Percentiles rank a stretch among this genome's conserved stretches.
Evolutionary conservation across 2,888 invertebrate species (phyloP).

Genomic region (Halictus ligatus): DNA sequence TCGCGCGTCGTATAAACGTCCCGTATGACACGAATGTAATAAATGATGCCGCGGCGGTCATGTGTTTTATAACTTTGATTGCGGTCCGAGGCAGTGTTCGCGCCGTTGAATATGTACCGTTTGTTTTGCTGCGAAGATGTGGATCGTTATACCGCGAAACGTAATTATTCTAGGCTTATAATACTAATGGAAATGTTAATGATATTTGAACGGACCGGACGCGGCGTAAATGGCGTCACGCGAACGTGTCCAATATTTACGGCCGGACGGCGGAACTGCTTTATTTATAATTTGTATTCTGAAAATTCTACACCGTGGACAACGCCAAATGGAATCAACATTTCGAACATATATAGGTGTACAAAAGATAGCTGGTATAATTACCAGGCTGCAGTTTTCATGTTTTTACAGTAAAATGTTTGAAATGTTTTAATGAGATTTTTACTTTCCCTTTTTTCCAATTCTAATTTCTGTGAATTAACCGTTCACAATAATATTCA

Average conservation of each 20-base stretch:
- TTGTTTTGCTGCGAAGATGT: neutral
- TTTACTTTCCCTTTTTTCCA: no score
- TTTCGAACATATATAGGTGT: neutral
- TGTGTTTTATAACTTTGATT: constrained; percentile 49
- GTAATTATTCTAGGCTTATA: neutral
- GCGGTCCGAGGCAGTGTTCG: constrained; percentile 16
- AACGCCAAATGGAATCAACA: neutral
- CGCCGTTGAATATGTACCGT: neutral
- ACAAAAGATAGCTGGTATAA: neutral
- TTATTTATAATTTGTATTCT: neutral
- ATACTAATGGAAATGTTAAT: neutral
- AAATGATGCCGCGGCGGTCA: constrained; percentile 38
- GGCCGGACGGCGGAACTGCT: neutral
- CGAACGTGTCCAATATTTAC: neutral
- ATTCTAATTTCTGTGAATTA: neutral
- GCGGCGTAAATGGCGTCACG: neutral
- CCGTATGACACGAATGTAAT: constrained; percentile 40
- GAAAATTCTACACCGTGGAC: neutral
- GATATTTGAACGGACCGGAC: neutral
- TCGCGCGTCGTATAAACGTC: constrained; percentile 46
- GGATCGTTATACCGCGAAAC: constrained; percentile 1
- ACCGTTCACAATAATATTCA: neutral
- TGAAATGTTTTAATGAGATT: no score
- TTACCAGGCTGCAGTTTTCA: neutral
- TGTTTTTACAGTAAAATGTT: neutral